These are phyloP conservation scores for Silurus glanis DNA, from an alignment of 2,113 vertebrate species.

Conservation along the genomic window DNA sequence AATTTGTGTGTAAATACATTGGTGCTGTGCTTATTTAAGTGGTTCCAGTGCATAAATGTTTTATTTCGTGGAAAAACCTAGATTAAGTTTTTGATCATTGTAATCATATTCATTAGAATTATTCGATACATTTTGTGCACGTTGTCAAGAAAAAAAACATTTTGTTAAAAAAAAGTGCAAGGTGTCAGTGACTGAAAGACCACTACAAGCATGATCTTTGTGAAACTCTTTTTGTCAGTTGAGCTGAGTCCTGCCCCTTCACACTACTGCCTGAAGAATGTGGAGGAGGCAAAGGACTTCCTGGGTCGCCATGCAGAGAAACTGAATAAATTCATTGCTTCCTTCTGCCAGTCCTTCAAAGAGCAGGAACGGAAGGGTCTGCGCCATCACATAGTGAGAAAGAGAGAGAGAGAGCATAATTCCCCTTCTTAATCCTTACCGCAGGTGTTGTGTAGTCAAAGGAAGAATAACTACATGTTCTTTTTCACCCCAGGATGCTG, in stretches of 20 bases:
- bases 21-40: not conserved
- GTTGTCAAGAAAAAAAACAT: not conserved
- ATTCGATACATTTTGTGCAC: too few relatives aligned
- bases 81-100: not conserved
- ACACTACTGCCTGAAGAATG: slow-evolving; percentile 81
- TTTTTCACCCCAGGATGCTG: slow-evolving; percentile 78
- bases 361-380: slow-evolving; percentile 90
- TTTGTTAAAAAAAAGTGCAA: not conserved
- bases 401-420: not conserved
- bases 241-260: slow-evolving; percentile 65
- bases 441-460: not conserved
- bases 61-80: not conserved
- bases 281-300: slow-evolving; percentile 87
- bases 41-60: not conserved
- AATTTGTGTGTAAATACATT: too few relatives aligned
- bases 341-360: slow-evolving; percentile 82
- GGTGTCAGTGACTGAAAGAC: not conserved
- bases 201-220: not conserved
- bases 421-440: not conserved
- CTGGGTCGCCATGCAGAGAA: slow-evolving; percentile 85
- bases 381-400: slow-evolving; percentile 89
- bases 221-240: slow-evolving; percentile 65
- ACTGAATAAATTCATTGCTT: slow-evolving; percentile 82
- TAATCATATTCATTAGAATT: not conserved
- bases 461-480: not conserved